Percentiles rank a stretch among this genome's conserved stretches.
phyloP scores from a whole-genome alignment of 2,888 invertebrate species.

The Lasioglossum figueresi region DNA sequence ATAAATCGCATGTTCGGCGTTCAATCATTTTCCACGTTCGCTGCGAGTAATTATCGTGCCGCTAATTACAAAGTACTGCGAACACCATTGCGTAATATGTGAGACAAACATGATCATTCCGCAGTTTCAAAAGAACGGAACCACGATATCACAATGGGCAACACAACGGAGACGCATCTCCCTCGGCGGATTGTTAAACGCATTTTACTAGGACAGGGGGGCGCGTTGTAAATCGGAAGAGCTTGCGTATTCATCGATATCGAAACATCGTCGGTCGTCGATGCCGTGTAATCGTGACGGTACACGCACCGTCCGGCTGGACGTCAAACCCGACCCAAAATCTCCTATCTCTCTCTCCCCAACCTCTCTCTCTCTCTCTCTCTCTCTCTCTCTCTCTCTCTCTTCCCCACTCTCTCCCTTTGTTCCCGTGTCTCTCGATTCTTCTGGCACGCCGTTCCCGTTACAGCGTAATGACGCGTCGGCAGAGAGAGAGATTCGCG shows the following conservation, averaged over 20 bases:
- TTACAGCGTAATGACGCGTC: conserved; percentile 16
- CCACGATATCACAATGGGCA: not conserved
- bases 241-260: conserved; percentile 48
- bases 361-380: not conserved
- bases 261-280: conserved; percentile 45
- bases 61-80: not conserved
- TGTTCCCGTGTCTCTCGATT: not conserved
- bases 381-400: not conserved
- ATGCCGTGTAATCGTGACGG: conserved; percentile 65
- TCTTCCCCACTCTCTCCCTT: not conserved
- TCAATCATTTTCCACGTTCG: not conserved
- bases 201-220: conserved; percentile 8
- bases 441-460: conserved; percentile 6
- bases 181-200: conserved; percentile 6
- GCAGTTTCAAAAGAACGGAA: not conserved
- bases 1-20: not conserved
- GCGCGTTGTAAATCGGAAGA: conserved; percentile 14
- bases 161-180: not conserved
- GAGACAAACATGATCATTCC: not conserved
- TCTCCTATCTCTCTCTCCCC: conserved; percentile 29
- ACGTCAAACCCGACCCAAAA: conserved; percentile 72
- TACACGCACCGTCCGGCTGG: conserved; percentile 77
- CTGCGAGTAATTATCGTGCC: not conserved
- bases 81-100: not conserved
- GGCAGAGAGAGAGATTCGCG: conserved; percentile 30